Conservation (phyloP, 2,888 invertebrate genomes). For the Noctuana brunneofusca region DNA sequence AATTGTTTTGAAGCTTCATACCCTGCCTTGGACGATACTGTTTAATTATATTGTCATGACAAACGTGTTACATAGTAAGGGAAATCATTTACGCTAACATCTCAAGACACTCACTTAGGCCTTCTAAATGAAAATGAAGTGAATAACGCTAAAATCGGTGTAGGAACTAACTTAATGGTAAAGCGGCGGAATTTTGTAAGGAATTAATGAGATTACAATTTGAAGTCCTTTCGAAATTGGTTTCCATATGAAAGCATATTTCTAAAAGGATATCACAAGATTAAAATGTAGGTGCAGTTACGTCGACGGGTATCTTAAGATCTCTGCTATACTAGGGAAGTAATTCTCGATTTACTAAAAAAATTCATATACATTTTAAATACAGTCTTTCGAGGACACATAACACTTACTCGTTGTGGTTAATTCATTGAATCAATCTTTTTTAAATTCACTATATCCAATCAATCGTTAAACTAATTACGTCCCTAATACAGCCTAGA, state of each 20-base stretch:
- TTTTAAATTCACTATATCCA: background rate
- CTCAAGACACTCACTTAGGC: conserved; percentile 50
- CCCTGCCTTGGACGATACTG: conserved; percentile 59
- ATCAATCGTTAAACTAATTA: background rate
- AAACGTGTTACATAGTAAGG: conserved; percentile 45
- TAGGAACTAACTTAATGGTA: conserved; percentile 52
- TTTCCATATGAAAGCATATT: conserved; percentile 7
- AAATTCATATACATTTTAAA: background rate
- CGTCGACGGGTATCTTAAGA: conserved; percentile 14
- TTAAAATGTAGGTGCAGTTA: conserved; percentile 26
- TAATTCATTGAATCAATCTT: no score
- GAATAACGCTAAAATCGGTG: conserved; percentile 39
- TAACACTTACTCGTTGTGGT: background rate
- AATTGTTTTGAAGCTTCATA: conserved; percentile 43
- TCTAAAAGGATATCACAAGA: conserved; percentile 31
- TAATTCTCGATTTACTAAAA: background rate
- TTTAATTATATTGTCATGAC: conserved; percentile 40
- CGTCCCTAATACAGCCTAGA: conserved; percentile 11
- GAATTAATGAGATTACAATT: conserved; percentile 33
- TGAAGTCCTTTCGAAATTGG: conserved; percentile 14
- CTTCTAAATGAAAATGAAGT: conserved; percentile 38
- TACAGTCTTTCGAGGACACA: background rate
- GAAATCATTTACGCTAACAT: conserved; percentile 38
- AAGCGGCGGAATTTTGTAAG: conserved; percentile 40
- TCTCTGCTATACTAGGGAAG: conserved; percentile 8